Percentiles rank a stretch among this genome's conserved stretches.
Evolutionary conservation across 2,888 invertebrate genomes (phyloP).

Genomic region (Tipula helvola): DNA sequence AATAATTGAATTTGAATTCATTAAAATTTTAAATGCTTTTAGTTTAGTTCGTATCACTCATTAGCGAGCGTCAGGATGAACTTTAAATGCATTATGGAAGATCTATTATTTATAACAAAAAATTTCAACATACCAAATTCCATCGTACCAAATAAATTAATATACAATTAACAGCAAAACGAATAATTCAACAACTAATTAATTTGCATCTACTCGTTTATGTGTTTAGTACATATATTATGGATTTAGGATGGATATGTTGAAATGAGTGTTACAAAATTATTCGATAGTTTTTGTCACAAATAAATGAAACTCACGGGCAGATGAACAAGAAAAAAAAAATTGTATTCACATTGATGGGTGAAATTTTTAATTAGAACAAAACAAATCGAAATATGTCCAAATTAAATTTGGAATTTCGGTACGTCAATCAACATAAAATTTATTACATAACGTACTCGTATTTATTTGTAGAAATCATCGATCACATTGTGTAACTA

Average conservation of each 20-base stretch:
- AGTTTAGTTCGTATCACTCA: not conserved
- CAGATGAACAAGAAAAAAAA: too few relatives aligned
- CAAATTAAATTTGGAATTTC: not conserved
- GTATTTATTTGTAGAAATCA: not conserved
- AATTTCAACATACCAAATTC: not conserved
- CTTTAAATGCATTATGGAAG: not conserved
- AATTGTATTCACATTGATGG: not conserved
- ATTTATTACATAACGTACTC: not conserved
- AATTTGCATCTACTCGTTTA: too few relatives aligned
- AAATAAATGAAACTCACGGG: not conserved
- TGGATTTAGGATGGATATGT: too few relatives aligned
- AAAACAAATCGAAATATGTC: not conserved
- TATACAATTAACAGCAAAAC: not conserved
- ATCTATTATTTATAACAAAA: not conserved
- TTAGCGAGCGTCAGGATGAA: not conserved
- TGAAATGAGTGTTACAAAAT: too few relatives aligned
- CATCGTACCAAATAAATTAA: not conserved
- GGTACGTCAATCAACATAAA: not conserved
- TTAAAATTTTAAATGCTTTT: not conserved
- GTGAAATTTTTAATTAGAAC: not conserved
- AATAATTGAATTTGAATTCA: not conserved
- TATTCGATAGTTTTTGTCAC: not conserved
- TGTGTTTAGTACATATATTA: too few relatives aligned
- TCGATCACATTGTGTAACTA: not conserved
- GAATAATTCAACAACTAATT: too few relatives aligned